phyloP scores from a whole-genome alignment of 2,797 vertebrate species.

The Halcyon badia region DNA sequence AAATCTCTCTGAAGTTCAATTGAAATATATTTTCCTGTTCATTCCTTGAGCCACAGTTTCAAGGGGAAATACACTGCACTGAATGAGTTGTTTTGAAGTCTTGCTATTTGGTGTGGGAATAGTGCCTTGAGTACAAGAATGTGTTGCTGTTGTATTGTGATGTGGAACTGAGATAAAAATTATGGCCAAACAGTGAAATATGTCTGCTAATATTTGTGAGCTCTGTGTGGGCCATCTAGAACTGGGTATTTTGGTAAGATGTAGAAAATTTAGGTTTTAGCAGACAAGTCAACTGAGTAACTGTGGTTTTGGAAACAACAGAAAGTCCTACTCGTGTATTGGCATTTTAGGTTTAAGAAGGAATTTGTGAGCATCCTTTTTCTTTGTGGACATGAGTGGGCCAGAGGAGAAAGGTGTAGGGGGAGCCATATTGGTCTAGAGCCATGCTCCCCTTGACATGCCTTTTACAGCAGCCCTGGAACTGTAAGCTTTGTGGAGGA shows the following conservation, averaged over 20 bases:
- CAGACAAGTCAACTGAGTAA: neutral
- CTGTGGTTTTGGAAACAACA: neutral
- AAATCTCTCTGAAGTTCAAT: neutral
- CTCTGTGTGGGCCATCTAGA: neutral
- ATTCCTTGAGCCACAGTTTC: neutral
- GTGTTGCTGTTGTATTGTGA: neutral
- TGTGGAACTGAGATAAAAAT: neutral
- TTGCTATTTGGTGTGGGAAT: neutral
- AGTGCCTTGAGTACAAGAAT: neutral
- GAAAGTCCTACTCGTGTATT: no score
- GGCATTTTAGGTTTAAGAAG: no score
- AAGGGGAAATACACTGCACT: fast-evolving
- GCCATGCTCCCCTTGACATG: no score
- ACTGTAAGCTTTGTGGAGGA: no score
- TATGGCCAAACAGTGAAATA: neutral
- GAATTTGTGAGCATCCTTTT: no score
- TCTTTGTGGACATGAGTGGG: no score
- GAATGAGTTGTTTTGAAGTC: neutral
- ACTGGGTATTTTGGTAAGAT: neutral
- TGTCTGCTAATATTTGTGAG: neutral
- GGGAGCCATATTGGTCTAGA: no score
- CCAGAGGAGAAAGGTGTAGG: no score
- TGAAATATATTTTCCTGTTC: neutral
- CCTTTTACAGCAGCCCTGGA: no score
- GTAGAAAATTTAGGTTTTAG: neutral